phyloP scores from a whole-genome alignment of 2,797 vertebrate genomes.

The Myiotriccus ornatus region DNA sequence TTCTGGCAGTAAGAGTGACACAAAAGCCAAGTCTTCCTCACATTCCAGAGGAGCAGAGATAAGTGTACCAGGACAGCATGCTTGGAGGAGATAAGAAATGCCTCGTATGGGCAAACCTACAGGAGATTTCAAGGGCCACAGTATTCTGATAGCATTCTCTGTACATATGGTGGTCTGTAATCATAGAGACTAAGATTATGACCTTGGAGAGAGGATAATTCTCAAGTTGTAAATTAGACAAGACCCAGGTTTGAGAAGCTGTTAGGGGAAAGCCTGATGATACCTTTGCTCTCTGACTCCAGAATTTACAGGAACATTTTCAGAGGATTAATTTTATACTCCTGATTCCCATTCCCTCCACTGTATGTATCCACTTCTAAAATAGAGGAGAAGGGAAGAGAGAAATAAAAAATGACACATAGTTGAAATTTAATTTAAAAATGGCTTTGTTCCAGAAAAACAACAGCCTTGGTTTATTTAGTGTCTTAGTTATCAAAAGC shows the following conservation, averaged over 20 bases:
- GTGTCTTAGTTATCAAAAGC: background rate
- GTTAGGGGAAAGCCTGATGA: background rate
- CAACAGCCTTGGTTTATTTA: background rate
- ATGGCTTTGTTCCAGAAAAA: background rate
- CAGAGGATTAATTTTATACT: background rate
- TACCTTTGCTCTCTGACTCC: background rate
- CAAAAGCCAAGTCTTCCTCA: background rate
- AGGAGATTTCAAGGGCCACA: background rate
- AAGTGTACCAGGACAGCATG: background rate
- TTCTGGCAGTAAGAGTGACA: background rate
- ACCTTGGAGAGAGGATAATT: background rate
- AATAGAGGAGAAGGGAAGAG: background rate
- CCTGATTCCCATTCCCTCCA: background rate
- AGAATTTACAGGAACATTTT: background rate
- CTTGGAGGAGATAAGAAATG: background rate
- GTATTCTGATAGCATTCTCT: background rate
- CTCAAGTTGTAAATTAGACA: background rate
- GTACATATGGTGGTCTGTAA: background rate
- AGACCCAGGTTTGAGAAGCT: background rate
- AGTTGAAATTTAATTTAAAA: background rate
- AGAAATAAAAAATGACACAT: background rate
- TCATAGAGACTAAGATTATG: accelerated
- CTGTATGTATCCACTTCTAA: background rate
- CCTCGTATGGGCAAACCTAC: background rate
- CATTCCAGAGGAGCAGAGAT: background rate